phyloP scores from a whole-genome alignment of 2,113 vertebrate species.

The Protomyctophum bolini region DNA sequence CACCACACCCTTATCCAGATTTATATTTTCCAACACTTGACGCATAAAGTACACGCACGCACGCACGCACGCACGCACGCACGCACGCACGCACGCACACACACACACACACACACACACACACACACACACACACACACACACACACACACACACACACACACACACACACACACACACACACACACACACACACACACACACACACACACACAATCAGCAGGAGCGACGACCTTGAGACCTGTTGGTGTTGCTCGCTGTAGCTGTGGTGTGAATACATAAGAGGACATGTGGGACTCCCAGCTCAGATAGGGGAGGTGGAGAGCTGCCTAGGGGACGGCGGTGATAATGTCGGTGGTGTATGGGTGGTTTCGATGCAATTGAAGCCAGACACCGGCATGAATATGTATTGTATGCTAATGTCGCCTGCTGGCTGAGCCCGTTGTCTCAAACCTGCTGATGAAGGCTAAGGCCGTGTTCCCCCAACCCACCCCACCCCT shows the following conservation, averaged over 20 bases:
- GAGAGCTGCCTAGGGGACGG: too few relatives aligned
- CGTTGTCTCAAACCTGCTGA: slow-evolving; percentile 64
- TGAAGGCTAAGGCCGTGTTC: slow-evolving; percentile 64
- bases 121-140: background rate
- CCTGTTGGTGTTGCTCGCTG: slow-evolving; percentile 67
- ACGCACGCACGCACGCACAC: too few relatives aligned
- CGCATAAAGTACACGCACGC: too few relatives aligned
- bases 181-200: slow-evolving; percentile 4
- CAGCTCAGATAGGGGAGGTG: slow-evolving; percentile 33
- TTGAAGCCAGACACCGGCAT: slow-evolving; percentile 53
- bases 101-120: too few relatives aligned
- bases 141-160: background rate
- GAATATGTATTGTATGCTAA: slow-evolving; percentile 78
- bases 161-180: slow-evolving; percentile 10
- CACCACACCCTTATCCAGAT: too few relatives aligned
- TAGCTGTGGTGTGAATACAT: slow-evolving; percentile 50
- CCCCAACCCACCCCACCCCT: slow-evolving; percentile 31
- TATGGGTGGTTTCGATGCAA: slow-evolving; percentile 18
- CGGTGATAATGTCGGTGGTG: slow-evolving; percentile 3
- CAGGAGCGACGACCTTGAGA: slow-evolving; percentile 66
- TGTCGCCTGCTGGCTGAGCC: slow-evolving; percentile 30
- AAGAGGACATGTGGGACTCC: slow-evolving; percentile 57
- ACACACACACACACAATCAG: slow-evolving; percentile 25
- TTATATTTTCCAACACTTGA: too few relatives aligned
- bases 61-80: background rate